Conservation (phyloP, 2,113 vertebrate species). For the Malurus alboscapulatus region DNA sequence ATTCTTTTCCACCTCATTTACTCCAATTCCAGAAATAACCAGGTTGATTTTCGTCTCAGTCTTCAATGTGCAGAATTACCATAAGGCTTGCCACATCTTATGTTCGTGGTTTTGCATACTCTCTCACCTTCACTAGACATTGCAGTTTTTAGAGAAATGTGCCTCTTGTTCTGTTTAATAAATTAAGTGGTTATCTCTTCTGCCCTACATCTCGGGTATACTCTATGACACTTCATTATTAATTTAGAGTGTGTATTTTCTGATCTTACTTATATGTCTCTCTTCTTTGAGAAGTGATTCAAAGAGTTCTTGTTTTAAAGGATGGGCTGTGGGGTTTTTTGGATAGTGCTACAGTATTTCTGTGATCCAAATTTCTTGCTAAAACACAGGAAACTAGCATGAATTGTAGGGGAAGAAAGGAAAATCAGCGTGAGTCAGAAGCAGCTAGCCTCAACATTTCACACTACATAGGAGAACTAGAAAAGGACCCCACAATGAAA, state of each 20-base stretch:
- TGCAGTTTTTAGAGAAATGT: background rate
- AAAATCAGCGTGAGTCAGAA: background rate
- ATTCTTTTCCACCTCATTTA: conserved; percentile 15
- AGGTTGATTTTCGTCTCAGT: background rate
- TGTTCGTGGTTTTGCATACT: background rate
- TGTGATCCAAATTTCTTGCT: background rate
- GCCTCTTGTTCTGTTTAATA: background rate
- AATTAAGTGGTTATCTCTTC: background rate
- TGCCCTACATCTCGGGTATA: background rate
- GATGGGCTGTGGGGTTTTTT: background rate
- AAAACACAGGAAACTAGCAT: background rate
- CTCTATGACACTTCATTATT: background rate
- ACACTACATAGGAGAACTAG: background rate
- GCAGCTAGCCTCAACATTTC: background rate
- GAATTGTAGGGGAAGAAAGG: background rate
- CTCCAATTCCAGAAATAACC: background rate
- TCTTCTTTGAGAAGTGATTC: background rate
- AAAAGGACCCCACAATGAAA: background rate
- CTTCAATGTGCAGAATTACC: background rate
- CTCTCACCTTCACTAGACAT: background rate
- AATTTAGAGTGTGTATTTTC: background rate
- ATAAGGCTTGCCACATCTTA: background rate
- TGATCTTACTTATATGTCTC: background rate
- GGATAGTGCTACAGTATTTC: background rate
- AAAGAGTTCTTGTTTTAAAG: background rate